Evolutionary conservation across 2,888 invertebrate species (phyloP).

Genomic region (Hedychridium roseum): DNA sequence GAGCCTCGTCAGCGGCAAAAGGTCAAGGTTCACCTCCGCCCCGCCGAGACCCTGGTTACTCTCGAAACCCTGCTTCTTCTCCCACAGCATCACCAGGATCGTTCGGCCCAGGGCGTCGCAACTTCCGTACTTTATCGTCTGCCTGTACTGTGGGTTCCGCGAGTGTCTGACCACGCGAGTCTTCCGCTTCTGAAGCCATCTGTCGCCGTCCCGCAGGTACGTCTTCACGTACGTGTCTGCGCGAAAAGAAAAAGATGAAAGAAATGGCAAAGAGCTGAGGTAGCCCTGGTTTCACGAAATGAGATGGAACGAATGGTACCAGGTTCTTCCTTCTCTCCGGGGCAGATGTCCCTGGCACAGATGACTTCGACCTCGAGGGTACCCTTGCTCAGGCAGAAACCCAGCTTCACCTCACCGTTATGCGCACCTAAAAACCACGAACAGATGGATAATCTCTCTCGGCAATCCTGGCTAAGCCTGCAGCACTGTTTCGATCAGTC

Average conservation of each 20-base stretch:
- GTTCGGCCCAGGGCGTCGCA: slow-evolving; percentile 81
- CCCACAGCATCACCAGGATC: slow-evolving; percentile 92
- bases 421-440: too few species aligned
- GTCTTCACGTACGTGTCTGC: slow-evolving; percentile 94
- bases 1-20: slow-evolving; percentile 79
- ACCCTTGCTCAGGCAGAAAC: slow-evolving; percentile 89
- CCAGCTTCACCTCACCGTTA: slow-evolving; percentile 85
- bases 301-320: slow-evolving; percentile 62
- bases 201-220: slow-evolving; percentile 87
- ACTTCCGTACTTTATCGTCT: slow-evolving; percentile 81
- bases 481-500: too few species aligned
- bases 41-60: slow-evolving; percentile 84
- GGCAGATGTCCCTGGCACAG: slow-evolving; percentile 74
- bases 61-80: slow-evolving; percentile 86
- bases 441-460: too few species aligned
- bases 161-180: slow-evolving; percentile 84
- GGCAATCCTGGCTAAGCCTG: too few species aligned
- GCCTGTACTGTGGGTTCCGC: slow-evolving; percentile 85
- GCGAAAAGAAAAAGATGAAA: slow-evolving; percentile 15
- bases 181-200: slow-evolving; percentile 90
- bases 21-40: slow-evolving; percentile 85
- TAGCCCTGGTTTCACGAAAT: slow-evolving; percentile 11
- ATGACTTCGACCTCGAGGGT: slow-evolving; percentile 89
- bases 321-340: slow-evolving; percentile 76
- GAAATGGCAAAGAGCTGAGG: slow-evolving; percentile 7